Conservation (phyloP, 2,888 invertebrate species). For the Anthrax anthrax region DNA sequence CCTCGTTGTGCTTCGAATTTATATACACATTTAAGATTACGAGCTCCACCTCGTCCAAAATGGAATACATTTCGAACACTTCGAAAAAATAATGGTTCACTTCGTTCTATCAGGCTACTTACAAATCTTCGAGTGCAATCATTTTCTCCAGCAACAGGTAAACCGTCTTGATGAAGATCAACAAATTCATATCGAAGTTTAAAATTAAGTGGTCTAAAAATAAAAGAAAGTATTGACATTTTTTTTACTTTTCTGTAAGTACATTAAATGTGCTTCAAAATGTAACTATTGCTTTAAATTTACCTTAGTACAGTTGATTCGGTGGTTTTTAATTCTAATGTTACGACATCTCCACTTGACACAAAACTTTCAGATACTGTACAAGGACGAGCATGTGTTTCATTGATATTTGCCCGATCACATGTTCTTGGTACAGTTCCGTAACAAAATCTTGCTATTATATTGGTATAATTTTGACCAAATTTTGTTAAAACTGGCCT, state of each 20-base stretch:
- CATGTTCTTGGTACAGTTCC: slow-evolving; percentile 71
- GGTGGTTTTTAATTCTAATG: slow-evolving; percentile 60
- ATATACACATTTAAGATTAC: slow-evolving; percentile 76
- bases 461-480: slow-evolving; percentile 51
- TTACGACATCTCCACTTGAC: slow-evolving; percentile 65
- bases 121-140: slow-evolving; percentile 63
- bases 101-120: slow-evolving; percentile 39
- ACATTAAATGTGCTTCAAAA: background rate
- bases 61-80: slow-evolving; percentile 72
- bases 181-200: slow-evolving; percentile 80
- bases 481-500: slow-evolving; percentile 36
- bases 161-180: slow-evolving; percentile 72
- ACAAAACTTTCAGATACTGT: slow-evolving; percentile 69
- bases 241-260: background rate
- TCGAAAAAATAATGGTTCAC: slow-evolving; percentile 58
- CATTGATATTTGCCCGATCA: slow-evolving; percentile 58
- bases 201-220: slow-evolving; percentile 64
- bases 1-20: slow-evolving; percentile 75
- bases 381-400: slow-evolving; percentile 52
- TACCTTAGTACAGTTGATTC: slow-evolving; percentile 48
- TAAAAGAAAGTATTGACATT: background rate
- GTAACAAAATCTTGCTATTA: slow-evolving; percentile 68
- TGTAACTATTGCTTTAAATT: background rate
- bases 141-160: slow-evolving; percentile 52
- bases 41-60: slow-evolving; percentile 71